Evolutionary conservation across 2,888 invertebrate species (phyloP).

Genomic region (Aspidiotus destructor): DNA sequence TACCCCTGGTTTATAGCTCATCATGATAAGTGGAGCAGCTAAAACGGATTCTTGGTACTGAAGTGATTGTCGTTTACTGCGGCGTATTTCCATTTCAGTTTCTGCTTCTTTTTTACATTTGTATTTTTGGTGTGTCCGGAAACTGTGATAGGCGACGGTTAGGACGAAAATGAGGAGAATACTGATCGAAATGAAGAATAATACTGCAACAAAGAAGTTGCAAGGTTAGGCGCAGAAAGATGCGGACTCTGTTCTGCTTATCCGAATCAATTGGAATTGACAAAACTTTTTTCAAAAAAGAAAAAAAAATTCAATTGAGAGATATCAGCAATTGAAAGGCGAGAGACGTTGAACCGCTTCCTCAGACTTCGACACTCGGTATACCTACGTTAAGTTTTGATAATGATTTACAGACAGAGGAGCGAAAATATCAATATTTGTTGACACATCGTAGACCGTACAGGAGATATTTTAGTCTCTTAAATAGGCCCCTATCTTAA

Average conservation of each 20-base stretch:
- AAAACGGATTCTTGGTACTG: conserved; percentile 53
- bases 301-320: too few species aligned
- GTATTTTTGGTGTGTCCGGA: conserved; percentile 64
- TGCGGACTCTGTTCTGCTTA: neutral
- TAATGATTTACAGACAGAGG: too few species aligned
- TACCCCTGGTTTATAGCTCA: conserved; percentile 19
- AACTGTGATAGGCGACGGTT: conserved; percentile 61
- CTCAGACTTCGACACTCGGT: too few species aligned
- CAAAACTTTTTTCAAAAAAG: too few species aligned
- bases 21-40: conserved; percentile 23
- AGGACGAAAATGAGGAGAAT: conserved; percentile 62
- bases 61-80: conserved; percentile 63
- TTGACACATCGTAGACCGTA: too few species aligned
- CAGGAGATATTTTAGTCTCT: too few species aligned
- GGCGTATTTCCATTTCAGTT: conserved; percentile 64
- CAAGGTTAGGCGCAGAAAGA: too few species aligned
- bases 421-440: too few species aligned
- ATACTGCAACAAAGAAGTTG: conserved; percentile 46
- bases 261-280: neutral
- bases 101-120: conserved; percentile 61
- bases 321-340: too few species aligned
- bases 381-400: too few species aligned
- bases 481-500: too few species aligned
- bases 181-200: conserved; percentile 67
- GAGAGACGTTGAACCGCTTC: too few species aligned